Evolutionary conservation across 1,140 invertebrate genomes (phyloP).

Genomic region (Brachionus asplanchnoidis): DNA sequence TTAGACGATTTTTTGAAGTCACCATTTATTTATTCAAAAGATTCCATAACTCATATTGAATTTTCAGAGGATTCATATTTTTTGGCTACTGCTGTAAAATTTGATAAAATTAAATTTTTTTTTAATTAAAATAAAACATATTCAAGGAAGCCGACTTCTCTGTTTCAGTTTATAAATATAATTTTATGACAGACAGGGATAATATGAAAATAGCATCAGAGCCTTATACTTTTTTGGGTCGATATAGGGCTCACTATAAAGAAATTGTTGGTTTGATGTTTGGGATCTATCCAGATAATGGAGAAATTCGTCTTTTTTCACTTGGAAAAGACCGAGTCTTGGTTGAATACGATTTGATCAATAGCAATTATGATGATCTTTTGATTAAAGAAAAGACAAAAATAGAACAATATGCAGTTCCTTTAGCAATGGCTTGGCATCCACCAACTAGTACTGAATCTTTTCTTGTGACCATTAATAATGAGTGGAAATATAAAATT

Average conservation of each 20-base stretch:
- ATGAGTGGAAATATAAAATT: constrained; percentile 64
- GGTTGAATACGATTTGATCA: constrained; percentile 67
- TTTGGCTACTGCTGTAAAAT: constrained; percentile 54
- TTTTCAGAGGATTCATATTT: constrained; percentile 54
- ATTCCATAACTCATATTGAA: constrained; percentile 54
- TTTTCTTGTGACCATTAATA: constrained; percentile 55
- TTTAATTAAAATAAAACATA: neutral
- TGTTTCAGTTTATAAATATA: constrained; percentile 48
- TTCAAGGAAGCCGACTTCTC: constrained; percentile 55
- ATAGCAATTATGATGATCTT: constrained; percentile 54
- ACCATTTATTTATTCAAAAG: constrained; percentile 51
- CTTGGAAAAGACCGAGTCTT: constrained; percentile 63
- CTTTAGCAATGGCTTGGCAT: constrained; percentile 60
- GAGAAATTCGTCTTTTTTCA: constrained; percentile 50
- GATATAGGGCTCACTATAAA: constrained; percentile 56
- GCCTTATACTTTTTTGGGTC: constrained; percentile 48
- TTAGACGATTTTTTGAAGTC: constrained; percentile 50
- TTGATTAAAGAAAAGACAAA: constrained; percentile 55
- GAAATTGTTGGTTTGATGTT: constrained; percentile 54
- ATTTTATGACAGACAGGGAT: constrained; percentile 43
- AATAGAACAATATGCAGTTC: constrained; percentile 64
- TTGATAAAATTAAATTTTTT: neutral
- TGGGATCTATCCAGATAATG: constrained; percentile 45
- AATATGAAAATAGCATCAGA: constrained; percentile 43
- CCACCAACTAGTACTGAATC: constrained; percentile 54